Percentiles rank a stretch among this genome's conserved stretches.
These are phyloP conservation scores for Anthrax anthrax DNA, from an alignment of 2,888 invertebrate species.

Conservation along the genomic window DNA sequence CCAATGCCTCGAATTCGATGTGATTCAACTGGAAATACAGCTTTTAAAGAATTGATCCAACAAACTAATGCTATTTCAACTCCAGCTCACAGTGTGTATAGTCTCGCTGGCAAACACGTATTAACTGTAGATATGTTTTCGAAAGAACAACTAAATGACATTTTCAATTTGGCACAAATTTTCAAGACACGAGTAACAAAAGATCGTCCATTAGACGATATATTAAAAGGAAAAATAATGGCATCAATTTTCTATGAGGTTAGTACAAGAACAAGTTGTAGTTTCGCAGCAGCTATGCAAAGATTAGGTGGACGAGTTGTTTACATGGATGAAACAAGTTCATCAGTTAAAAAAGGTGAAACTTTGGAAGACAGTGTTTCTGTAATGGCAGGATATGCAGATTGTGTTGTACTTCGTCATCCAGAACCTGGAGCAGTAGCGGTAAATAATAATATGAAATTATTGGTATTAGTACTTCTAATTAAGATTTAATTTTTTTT, in stretches of 20 bases:
- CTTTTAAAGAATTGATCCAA: constrained; percentile 33
- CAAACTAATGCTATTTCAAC: constrained; percentile 26
- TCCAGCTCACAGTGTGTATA: constrained; percentile 34
- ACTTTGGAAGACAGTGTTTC: constrained; percentile 76
- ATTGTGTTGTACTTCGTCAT: constrained; percentile 88
- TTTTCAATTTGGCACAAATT: constrained; percentile 87
- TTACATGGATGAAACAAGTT: constrained; percentile 75
- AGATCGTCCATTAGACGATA: constrained; percentile 69
- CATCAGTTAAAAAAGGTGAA: constrained; percentile 95
- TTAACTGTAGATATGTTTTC: constrained; percentile 73
- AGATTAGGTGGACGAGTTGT: constrained; percentile 88
- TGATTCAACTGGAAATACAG: constrained; percentile 41
- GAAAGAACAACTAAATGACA: constrained; percentile 79
- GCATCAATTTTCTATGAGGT: constrained; percentile 95
- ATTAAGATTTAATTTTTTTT: constrained; percentile 1
- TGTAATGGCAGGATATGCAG: constrained; percentile 83
- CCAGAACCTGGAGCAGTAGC: constrained; percentile 81
- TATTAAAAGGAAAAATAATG: constrained; percentile 85
- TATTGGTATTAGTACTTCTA: not conserved
- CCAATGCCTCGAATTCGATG: constrained; percentile 39
- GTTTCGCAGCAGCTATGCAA: constrained; percentile 95
- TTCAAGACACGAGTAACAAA: constrained; percentile 70
- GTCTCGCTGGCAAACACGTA: constrained; percentile 60
- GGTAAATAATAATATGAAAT: constrained; percentile 39
- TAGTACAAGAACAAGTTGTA: constrained; percentile 90